Evolutionary conservation across 2,888 invertebrate genomes (phyloP).

Genomic region (Eristalinus sepulchralis): DNA sequence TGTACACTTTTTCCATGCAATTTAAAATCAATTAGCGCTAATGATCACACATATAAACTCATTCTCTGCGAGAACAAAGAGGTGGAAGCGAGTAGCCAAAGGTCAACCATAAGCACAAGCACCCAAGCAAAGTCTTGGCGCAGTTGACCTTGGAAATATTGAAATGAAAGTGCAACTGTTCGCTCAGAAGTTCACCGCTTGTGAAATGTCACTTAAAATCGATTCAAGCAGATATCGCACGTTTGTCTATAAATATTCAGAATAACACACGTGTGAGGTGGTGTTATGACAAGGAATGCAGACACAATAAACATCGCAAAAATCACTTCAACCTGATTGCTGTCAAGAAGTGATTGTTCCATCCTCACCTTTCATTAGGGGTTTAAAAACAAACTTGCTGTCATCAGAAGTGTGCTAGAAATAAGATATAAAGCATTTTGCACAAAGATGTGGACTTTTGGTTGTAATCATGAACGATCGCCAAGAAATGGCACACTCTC

Average conservation of each 20-base stretch:
- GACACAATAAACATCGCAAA: neutral
- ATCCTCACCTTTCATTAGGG: neutral
- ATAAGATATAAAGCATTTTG: neutral
- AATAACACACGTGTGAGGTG: neutral
- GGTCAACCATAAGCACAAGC: neutral
- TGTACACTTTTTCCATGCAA: neutral
- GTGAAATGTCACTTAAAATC: neutral
- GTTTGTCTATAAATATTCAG: neutral
- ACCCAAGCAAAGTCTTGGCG: neutral
- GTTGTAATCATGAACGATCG: too few species aligned
- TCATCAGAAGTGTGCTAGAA: neutral
- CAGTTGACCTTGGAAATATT: neutral
- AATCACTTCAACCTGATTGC: neutral
- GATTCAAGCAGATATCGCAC: neutral
- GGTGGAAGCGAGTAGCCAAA: constrained; percentile 6
- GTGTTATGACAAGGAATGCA: neutral
- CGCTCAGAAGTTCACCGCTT: neutral
- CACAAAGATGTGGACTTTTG: too few species aligned
- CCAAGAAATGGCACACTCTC: too few species aligned
- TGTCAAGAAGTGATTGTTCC: neutral
- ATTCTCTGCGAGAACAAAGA: constrained; percentile 3
- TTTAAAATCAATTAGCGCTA: neutral
- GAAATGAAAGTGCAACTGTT: constrained; percentile 1
- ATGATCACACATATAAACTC: neutral
- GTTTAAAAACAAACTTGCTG: neutral